Percentiles rank a stretch among this genome's conserved stretches.
These are phyloP conservation scores for Eurosta solidaginis DNA, from an alignment of 1,140 invertebrate genomes.

Conservation along the genomic window DNA sequence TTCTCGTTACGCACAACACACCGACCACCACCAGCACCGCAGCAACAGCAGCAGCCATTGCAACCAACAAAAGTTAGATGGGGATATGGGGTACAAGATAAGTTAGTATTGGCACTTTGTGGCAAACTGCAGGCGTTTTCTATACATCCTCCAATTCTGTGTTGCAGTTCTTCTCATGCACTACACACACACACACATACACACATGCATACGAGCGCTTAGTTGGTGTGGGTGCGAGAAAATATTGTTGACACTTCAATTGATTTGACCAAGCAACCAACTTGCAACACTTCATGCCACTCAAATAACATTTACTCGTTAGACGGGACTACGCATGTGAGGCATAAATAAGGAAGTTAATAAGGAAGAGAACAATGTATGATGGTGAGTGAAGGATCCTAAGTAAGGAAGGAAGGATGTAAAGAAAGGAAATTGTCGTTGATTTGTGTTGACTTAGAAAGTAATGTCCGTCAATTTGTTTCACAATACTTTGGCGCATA, in stretches of 20 bases:
- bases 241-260: constrained; percentile 34
- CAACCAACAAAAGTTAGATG: not conserved
- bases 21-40: not conserved
- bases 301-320: not conserved
- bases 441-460: constrained; percentile 4
- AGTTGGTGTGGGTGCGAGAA: not conserved
- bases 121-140: not conserved
- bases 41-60: not conserved
- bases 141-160: too few species aligned
- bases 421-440: constrained; percentile 11
- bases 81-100: not conserved
- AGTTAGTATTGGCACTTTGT: constrained; percentile 1
- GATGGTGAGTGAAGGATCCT: not conserved
- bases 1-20: constrained; percentile 40
- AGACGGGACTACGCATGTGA: not conserved
- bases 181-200: too few species aligned
- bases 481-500: not conserved
- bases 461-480: constrained; percentile 17
- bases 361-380: not conserved
- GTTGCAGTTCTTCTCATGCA: too few species aligned
- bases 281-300: not conserved
- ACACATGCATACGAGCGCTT: too few species aligned
- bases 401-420: not conserved
- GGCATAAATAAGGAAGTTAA: not conserved
- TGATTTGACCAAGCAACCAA: constrained; percentile 13